A percentile compares a stretch with the other conserved stretches of the same genome.
phyloP scores from a whole-genome alignment of 2,888 invertebrate genomes.

The Oxytorus armatus region DNA sequence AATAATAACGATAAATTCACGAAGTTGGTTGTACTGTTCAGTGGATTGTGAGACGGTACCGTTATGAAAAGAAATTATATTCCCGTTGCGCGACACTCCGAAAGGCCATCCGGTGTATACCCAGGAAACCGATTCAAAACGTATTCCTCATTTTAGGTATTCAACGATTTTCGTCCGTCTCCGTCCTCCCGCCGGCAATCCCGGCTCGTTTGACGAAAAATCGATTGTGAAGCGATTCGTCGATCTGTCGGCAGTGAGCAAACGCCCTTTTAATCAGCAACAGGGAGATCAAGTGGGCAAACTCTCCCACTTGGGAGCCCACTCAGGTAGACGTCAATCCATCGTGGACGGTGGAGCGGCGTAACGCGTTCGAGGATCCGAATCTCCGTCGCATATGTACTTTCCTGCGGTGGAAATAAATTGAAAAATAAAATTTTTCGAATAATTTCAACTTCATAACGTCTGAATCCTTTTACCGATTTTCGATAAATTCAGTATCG shows the following conservation, averaged over 20 bases:
- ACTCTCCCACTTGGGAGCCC: conserved; percentile 79
- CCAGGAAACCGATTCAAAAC: conserved; percentile 47
- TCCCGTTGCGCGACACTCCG: conserved; percentile 46
- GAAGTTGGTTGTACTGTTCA: conserved; percentile 59
- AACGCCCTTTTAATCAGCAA: conserved; percentile 66
- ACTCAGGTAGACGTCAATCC: conserved; percentile 81
- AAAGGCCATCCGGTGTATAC: conserved; percentile 40
- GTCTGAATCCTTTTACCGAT: too few species aligned
- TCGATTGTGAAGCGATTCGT: conserved; percentile 62
- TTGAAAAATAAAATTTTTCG: conserved; percentile 21
- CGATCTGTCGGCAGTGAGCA: conserved; percentile 78
- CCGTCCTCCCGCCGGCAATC: conserved; percentile 50
- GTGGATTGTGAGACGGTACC: conserved; percentile 34
- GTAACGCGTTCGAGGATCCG: conserved; percentile 85
- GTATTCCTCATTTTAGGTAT: conserved; percentile 74
- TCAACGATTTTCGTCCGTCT: too few species aligned
- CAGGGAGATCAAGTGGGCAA: conserved; percentile 76
- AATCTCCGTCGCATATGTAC: conserved; percentile 93
- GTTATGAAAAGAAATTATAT: conserved; percentile 45
- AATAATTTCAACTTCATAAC: too few species aligned
- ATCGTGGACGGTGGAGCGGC: conserved; percentile 84
- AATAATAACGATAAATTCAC: conserved; percentile 35
- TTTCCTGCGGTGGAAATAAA: conserved; percentile 86
- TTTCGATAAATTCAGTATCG: too few species aligned
- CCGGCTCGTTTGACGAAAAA: conserved; percentile 64